phyloP scores from a whole-genome alignment of 1,140 invertebrate species.

The Calycopis cecrops region DNA sequence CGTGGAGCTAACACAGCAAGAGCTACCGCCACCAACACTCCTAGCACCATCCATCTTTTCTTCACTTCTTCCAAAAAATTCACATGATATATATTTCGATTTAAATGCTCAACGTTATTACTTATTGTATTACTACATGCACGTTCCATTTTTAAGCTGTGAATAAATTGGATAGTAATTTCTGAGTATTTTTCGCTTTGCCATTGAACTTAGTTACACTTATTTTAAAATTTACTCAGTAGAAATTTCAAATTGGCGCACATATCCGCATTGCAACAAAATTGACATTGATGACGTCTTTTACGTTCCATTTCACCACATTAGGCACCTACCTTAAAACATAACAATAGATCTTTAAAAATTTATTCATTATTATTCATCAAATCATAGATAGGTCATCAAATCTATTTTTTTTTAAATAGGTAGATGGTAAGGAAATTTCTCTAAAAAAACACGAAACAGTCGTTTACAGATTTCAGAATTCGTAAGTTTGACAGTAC shows the following conservation, averaged over 20 bases:
- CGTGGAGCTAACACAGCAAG: slow-evolving; percentile 45
- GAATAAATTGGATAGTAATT: no score
- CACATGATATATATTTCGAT: slow-evolving; percentile 34
- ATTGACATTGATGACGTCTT: slow-evolving; percentile 36
- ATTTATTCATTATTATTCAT: no score
- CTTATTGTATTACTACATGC: neutral
- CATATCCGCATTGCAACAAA: slow-evolving; percentile 50
- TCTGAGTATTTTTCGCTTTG: no score
- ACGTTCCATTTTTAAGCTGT: slow-evolving; percentile 25
- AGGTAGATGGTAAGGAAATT: no score
- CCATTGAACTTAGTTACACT: no score
- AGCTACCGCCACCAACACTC: slow-evolving; percentile 37
- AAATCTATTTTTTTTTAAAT: no score
- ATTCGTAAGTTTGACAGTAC: no score
- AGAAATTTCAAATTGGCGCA: slow-evolving; percentile 45
- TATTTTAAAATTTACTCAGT: slow-evolving; percentile 1
- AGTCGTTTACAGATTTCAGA: no score
- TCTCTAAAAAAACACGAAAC: no score
- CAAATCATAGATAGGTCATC: no score
- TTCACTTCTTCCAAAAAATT: slow-evolving; percentile 47
- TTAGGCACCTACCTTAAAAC: no score
- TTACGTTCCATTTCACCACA: slow-evolving; percentile 17
- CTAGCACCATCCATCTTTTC: slow-evolving; percentile 49
- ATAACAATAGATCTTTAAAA: no score
- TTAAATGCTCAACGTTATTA: neutral